A percentile compares a stretch with the other conserved stretches of the same genome.
Evolutionary conservation across 2,797 vertebrate genomes (phyloP).

Genomic region (Centroberyx gerrardi): DNA sequence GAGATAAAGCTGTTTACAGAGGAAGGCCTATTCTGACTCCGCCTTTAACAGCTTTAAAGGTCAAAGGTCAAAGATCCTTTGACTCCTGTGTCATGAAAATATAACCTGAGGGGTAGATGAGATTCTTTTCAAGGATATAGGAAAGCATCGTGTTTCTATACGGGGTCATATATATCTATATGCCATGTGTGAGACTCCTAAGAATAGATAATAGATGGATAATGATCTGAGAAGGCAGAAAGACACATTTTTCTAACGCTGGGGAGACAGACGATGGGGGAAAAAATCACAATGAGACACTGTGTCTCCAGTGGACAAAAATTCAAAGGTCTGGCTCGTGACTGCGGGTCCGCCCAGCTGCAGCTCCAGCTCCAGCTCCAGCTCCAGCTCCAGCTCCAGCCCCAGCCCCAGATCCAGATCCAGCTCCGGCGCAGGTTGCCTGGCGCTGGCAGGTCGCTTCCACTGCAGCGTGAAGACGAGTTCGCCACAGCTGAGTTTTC

Average conservation of each 20-base stretch:
- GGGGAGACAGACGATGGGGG: constrained; percentile 60
- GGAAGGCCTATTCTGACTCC: constrained; percentile 35
- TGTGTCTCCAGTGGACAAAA: constrained; percentile 75
- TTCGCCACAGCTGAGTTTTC: constrained; percentile 48
- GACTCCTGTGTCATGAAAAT: constrained; percentile 70
- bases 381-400: no score
- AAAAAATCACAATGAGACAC: constrained; percentile 72
- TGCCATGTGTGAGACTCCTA: constrained; percentile 16
- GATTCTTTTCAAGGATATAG: constrained; percentile 46
- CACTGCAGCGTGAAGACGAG: constrained; percentile 58
- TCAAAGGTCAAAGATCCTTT: constrained; percentile 78
- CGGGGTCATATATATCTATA: constrained; percentile 6
- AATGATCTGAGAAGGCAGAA: constrained; percentile 41
- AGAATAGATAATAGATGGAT: constrained; percentile 59
- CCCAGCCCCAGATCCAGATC: no score
- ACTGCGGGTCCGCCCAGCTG: constrained; percentile 67
- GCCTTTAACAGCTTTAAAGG: constrained; percentile 69
- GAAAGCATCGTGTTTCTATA: constrained; percentile 51
- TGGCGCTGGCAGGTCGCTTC: constrained; percentile 72
- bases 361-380: no score
- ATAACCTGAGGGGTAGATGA: constrained; percentile 66
- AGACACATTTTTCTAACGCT: constrained; percentile 72
- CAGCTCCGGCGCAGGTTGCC: constrained; percentile 73
- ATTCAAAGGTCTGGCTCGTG: constrained; percentile 74
- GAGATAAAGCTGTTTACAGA: constrained; percentile 43